Evolutionary conservation across 2,888 invertebrate species (phyloP).

Genomic region (Anthrax anthrax): DNA sequence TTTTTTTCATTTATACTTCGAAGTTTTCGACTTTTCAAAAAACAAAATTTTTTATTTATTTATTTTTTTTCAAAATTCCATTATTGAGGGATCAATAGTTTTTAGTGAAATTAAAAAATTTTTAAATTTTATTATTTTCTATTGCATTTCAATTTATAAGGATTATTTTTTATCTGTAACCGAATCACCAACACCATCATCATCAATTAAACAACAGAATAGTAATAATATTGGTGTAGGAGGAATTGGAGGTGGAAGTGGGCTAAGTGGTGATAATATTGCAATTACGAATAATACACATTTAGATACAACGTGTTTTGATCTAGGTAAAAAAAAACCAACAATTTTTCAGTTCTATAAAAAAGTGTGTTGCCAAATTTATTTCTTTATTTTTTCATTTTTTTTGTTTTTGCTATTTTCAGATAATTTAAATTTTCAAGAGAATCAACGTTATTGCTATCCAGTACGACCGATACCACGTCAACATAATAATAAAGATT

Average conservation of each 20-base stretch:
- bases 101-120: not conserved
- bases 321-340: slow-evolving; percentile 14
- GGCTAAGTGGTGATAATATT: not conserved
- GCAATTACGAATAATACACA: slow-evolving; percentile 7
- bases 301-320: slow-evolving; percentile 16
- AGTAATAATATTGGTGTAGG: slow-evolving; percentile 4
- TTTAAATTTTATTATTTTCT: not conserved
- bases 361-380: too few relatives aligned
- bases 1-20: slow-evolving; percentile 2
- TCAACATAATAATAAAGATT: slow-evolving; percentile 12
- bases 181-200: slow-evolving; percentile 3
- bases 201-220: slow-evolving; percentile 8
- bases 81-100: too few relatives aligned
- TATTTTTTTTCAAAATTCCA: slow-evolving; percentile 1
- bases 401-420: slow-evolving; percentile 4
- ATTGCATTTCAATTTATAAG: slow-evolving; percentile 15
- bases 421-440: slow-evolving; percentile 21
- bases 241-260: too few relatives aligned
- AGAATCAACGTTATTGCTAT: slow-evolving; percentile 31
- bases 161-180: slow-evolving; percentile 23
- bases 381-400: not conserved
- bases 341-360: too few relatives aligned
- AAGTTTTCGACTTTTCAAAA: not conserved
- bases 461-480: slow-evolving; percentile 32
- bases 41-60: not conserved